These are phyloP conservation scores for Drosophila chauvacae DNA, from an alignment of 1,140 invertebrate genomes.

Conservation along the genomic window DNA sequence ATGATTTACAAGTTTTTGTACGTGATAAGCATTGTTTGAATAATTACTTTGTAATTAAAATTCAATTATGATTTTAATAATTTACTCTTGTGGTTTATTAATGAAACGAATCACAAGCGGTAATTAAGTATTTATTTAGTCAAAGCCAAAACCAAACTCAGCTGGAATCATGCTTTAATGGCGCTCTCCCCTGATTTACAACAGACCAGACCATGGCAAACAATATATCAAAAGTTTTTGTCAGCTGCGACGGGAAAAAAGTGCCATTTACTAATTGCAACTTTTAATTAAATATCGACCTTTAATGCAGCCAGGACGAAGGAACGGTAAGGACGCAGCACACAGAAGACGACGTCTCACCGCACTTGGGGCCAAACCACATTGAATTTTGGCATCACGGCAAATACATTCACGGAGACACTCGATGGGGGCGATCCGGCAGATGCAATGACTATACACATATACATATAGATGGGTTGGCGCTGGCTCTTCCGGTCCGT, in stretches of 20 bases:
- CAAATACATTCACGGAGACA: constrained; percentile 27
- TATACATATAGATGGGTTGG: constrained; percentile 22
- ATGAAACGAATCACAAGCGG: neutral
- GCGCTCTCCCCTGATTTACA: constrained; percentile 30
- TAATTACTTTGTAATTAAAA: constrained; percentile 33
- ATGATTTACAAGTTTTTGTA: neutral
- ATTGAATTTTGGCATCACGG: constrained; percentile 50
- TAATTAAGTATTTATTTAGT: constrained; percentile 29
- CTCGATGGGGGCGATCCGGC: constrained; percentile 13
- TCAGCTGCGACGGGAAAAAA: constrained; percentile 13
- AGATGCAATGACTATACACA: constrained; percentile 19
- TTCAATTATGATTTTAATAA: constrained; percentile 27
- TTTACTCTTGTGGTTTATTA: constrained; percentile 23
- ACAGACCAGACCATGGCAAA: constrained; percentile 3
- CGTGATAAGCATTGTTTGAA: neutral
- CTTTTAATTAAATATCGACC: constrained; percentile 75
- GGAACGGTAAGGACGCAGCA: constrained; percentile 26
- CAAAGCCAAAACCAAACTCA: constrained; percentile 5
- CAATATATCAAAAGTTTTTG: constrained; percentile 51
- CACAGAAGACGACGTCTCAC: constrained; percentile 15
- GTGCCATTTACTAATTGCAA: constrained; percentile 58
- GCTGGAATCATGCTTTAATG: constrained; percentile 20
- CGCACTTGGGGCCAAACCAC: constrained; percentile 41
- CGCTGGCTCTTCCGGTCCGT: constrained; percentile 53
- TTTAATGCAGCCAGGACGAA: constrained; percentile 34